Evolutionary conservation across 2,888 invertebrate genomes (phyloP).

Genomic region (Plutella xylostella): DNA sequence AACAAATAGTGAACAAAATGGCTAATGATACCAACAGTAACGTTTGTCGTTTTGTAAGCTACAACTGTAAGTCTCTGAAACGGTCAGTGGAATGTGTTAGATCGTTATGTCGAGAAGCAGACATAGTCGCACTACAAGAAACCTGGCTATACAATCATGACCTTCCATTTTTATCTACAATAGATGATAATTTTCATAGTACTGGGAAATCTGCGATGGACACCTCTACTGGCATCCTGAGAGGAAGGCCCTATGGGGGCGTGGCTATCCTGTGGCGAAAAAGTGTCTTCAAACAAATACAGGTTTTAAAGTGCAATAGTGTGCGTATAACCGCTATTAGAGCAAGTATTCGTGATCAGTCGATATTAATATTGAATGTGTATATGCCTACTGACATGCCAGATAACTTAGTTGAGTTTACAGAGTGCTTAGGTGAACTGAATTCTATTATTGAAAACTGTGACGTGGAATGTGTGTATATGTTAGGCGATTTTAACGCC

Average conservation of each 20-base stretch:
- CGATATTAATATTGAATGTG: background rate
- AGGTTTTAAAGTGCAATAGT: background rate
- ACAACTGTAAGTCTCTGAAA: background rate
- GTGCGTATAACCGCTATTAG: background rate
- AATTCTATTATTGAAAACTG: background rate
- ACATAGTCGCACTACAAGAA: background rate
- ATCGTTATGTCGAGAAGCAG: background rate
- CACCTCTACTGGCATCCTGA: background rate
- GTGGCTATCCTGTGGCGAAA: background rate
- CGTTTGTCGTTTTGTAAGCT: background rate
- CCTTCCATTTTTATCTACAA: background rate
- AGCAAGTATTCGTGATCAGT: background rate
- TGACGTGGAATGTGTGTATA: background rate
- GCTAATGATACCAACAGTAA: too few species aligned
- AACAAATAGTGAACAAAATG: too few species aligned
- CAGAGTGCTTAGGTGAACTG: background rate
- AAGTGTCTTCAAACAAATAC: background rate
- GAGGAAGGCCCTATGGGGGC: slow-evolving; percentile 1
- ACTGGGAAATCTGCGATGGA: background rate
- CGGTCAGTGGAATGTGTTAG: background rate
- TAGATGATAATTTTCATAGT: background rate
- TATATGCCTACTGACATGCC: background rate
- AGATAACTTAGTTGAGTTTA: background rate
- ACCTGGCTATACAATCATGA: background rate
- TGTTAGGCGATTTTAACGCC: background rate